Evolutionary conservation across 2,797 vertebrate genomes (phyloP).

Genomic region (Nannoperca australis): DNA sequence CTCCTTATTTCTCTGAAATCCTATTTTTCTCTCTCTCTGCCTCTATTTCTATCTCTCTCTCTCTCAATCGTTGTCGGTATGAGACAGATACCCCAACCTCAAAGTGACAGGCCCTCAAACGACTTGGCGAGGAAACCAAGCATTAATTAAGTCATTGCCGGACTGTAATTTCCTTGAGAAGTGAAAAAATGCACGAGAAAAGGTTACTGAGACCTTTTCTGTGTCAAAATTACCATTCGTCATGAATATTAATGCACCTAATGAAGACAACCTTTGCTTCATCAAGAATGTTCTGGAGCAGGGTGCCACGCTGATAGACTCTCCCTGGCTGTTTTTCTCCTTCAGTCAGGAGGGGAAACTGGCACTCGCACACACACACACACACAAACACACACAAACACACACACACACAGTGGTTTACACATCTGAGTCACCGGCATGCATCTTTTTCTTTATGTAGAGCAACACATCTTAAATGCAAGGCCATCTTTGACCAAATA

Average conservation of each 20-base stretch:
- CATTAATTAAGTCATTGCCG: conserved; percentile 99
- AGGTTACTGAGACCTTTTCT: conserved; percentile 99
- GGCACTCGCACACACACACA: conserved; percentile 68
- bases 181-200: conserved; percentile 99
- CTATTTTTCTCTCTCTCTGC: conserved; percentile 59
- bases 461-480: conserved; percentile 63
- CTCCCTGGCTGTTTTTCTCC: conserved; percentile 86
- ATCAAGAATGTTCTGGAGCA: conserved; percentile 99
- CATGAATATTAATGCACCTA: conserved; percentile 99
- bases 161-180: conserved; percentile 99
- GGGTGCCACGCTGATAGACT: conserved; percentile 96
- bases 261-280: conserved; percentile 99
- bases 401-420: conserved; percentile 68
- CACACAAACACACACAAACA: conserved; percentile 46
- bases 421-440: conserved; percentile 67
- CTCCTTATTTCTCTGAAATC: conserved; percentile 79
- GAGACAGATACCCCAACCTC: conserved; percentile 93
- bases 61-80: conserved; percentile 88
- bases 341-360: conserved; percentile 82
- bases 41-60: conserved; percentile 77
- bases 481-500: conserved; percentile 55
- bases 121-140: conserved; percentile 91
- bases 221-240: conserved; percentile 99
- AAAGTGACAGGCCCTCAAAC: conserved; percentile 97
- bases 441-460: conserved; percentile 64